Evolutionary conservation across 2,113 vertebrate species (phyloP), one percentile per base, ranked within the genome.

Genomic region (Anguilla rostrata): DNA sequence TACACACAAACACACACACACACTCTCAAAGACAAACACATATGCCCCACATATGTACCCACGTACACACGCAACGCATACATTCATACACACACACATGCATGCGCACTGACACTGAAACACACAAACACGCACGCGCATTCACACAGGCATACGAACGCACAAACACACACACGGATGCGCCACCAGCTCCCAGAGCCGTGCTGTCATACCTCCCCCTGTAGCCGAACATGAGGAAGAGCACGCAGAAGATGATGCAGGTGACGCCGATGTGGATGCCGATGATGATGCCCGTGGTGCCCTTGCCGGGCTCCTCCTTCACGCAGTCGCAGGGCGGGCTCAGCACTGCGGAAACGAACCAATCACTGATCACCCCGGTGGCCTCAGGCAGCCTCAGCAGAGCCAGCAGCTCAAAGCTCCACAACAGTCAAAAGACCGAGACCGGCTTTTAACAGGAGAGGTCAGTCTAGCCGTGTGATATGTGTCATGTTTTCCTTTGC

Each of bases 181-280:
- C 60, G 3, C 18, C 56, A 66, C 60, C 60, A 66, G 20, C 2
- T 20, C 3, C 66, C 12, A 11, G 11, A 75, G 66, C 66, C 22
- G 22, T 22, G 66, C 66, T 75, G 29, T n/a, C 66, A 22, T 94
- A 97, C 96, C 96, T 95, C 91, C 96, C 95, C 87, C 96, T 92
- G 83, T 97, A 97, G 22, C 96, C 96, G 2, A 97, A 96, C 89
- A 97, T 94, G 63, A 97, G 96, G 90, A 97, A 97, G 18, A 97
- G 95, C 87, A 96, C 93, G 3, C 96, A 97, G 94, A 97, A 96
- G 83, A 97, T 95, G 90, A 97, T 97, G 91, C 96, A 97, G 0
- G 96, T 96, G 90, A 97, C 93, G 0, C 96, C 96, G 0, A 97
- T 96, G 91, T 97, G 96, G 90, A 96, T 97, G 26, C 96, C 96